Percentiles rank a stretch among this genome's conserved stretches.
Conservation (phyloP, 2,113 vertebrate species). For the Bubo blakistoni region DNA sequence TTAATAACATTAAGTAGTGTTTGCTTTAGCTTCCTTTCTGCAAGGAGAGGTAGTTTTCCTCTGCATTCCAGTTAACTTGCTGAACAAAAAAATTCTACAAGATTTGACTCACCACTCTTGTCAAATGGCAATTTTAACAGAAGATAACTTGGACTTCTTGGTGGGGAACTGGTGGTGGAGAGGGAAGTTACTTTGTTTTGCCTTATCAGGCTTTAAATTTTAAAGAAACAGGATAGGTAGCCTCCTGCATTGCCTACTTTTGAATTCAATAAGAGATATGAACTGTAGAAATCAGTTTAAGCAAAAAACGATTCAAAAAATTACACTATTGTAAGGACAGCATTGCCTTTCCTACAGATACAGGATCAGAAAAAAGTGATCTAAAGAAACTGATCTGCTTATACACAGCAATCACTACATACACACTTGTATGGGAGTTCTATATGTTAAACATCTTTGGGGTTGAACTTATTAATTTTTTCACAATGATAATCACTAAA, state of each 20-base stretch:
- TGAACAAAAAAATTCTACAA: not conserved
- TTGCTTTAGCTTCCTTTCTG: not conserved
- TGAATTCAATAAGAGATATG: not conserved
- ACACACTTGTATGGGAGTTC: not conserved
- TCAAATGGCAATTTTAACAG: not conserved
- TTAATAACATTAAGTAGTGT: not conserved
- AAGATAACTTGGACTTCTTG: not conserved
- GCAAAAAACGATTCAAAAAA: not conserved
- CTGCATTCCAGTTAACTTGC: not conserved
- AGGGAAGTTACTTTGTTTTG: not conserved
- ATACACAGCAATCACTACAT: not conserved
- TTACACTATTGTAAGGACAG: not conserved
- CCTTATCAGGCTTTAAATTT: not conserved
- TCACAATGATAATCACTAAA: not conserved
- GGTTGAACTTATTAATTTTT: not conserved
- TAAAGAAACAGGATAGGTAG: not conserved
- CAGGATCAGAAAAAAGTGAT: not conserved
- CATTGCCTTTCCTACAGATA: not conserved
- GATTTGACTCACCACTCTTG: not conserved
- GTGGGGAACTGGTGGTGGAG: not conserved
- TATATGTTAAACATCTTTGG: not conserved
- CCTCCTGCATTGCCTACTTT: not conserved
- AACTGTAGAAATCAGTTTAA: not conserved
- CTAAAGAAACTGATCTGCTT: not conserved
- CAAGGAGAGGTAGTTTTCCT: not conserved